Evolutionary conservation across 2,113 vertebrate species (phyloP).

Genomic region (Saimiri boliviensis): DNA sequence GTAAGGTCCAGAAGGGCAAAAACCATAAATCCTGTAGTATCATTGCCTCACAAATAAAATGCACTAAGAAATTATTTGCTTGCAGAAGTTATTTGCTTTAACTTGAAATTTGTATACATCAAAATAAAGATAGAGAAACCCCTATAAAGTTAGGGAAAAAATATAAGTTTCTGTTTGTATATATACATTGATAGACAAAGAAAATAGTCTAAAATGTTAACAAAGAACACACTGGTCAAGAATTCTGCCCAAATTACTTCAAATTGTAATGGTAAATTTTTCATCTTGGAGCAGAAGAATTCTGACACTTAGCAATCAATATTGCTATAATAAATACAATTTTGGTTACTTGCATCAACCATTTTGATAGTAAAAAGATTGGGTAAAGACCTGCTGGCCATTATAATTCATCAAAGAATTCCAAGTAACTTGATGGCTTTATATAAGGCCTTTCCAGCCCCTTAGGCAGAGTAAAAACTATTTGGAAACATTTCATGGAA

Average conservation of each 20-base stretch:
- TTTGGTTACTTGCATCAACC: not conserved
- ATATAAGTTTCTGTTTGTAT: not conserved
- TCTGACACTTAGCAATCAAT: not conserved
- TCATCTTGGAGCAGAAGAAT: not conserved
- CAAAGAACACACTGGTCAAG: not conserved
- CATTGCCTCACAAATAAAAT: not conserved
- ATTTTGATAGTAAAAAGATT: not conserved
- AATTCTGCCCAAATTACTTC: not conserved
- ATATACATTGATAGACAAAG: not conserved
- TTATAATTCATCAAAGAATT: constrained; percentile 59
- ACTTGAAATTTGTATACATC: not conserved
- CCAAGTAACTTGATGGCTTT: not conserved
- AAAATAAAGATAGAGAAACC: not conserved
- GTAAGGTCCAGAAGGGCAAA: not conserved
- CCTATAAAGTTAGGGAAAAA: not conserved
- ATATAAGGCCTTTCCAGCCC: not conserved
- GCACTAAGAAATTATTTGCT: not conserved
- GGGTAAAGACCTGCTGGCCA: constrained; percentile 19
- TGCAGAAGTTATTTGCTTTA: not conserved
- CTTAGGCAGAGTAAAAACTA: constrained; percentile 61
- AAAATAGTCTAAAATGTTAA: not conserved
- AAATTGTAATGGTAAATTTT: not conserved
- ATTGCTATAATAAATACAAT: not conserved
- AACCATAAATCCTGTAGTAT: not conserved
- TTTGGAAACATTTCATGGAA: constrained; percentile 71